Evolutionary conservation across 2,888 invertebrate species (phyloP).

Genomic region (Oasisia sp.): DNA sequence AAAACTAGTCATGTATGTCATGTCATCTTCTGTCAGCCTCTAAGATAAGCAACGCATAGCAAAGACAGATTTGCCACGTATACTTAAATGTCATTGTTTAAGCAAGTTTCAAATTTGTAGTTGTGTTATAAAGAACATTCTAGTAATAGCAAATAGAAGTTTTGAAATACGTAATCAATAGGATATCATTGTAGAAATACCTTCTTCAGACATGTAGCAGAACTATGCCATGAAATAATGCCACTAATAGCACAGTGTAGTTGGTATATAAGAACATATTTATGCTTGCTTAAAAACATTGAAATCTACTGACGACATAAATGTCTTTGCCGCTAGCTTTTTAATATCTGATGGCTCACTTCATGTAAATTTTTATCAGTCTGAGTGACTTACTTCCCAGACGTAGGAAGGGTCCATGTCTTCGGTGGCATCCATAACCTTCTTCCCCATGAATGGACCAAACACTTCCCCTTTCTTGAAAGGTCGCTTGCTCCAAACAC

Average conservation of each 20-base stretch:
- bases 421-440: conserved; percentile 47
- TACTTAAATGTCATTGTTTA: background rate
- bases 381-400: conserved; percentile 56
- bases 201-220: background rate
- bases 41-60: no score
- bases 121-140: background rate
- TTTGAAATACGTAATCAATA: conserved; percentile 21
- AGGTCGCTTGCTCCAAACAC: conserved; percentile 49
- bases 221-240: background rate
- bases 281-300: no score
- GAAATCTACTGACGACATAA: no score
- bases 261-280: no score
- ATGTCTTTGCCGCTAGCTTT: background rate
- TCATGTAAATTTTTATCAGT: background rate
- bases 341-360: background rate
- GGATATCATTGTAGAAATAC: background rate
- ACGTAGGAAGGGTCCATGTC: conserved; percentile 57
- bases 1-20: no score
- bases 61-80: no score
- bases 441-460: conserved; percentile 60
- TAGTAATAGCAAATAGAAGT: background rate
- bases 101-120: background rate
- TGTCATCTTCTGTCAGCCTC: no score
- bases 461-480: conserved; percentile 51
- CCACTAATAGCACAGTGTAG: no score